Evolutionary conservation across 2,113 vertebrate species (phyloP).

Genomic region (Podarcis raffonei): DNA sequence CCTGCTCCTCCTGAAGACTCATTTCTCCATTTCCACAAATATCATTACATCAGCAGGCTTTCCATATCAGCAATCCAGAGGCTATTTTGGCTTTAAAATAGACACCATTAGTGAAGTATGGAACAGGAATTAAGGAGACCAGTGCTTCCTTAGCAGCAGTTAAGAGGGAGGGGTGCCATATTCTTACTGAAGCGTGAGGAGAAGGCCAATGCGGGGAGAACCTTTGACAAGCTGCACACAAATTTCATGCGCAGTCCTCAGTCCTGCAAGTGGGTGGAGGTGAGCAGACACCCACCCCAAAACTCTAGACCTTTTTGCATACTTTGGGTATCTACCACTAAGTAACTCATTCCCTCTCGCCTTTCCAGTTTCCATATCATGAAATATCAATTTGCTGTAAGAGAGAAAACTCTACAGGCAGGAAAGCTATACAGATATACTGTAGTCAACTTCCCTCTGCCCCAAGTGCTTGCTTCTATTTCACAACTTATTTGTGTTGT

Average conservation of each 20-base stretch:
- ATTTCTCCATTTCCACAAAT: background rate
- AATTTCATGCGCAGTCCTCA: no score
- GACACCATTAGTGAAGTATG: background rate
- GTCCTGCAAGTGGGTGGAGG: background rate
- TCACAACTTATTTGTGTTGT: background rate
- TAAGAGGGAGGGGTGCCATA: background rate
- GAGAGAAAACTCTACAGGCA: background rate
- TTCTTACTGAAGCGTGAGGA: background rate
- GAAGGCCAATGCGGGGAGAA: background rate
- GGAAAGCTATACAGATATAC: background rate
- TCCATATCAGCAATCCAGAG: background rate
- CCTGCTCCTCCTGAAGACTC: background rate
- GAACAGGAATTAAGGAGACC: no score
- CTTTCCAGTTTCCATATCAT: background rate
- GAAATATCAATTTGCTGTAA: background rate
- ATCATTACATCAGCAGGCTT: background rate
- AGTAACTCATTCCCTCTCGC: background rate
- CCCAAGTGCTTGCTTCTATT: background rate
- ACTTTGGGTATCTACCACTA: background rate
- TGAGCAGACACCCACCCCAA: background rate
- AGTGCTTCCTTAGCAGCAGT: no score
- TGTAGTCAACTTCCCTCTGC: background rate
- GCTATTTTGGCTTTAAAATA: background rate
- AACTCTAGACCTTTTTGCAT: background rate
- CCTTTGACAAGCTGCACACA: background rate